phyloP scores from a whole-genome alignment of 2,113 vertebrate species.

The Macquaria australasica region DNA sequence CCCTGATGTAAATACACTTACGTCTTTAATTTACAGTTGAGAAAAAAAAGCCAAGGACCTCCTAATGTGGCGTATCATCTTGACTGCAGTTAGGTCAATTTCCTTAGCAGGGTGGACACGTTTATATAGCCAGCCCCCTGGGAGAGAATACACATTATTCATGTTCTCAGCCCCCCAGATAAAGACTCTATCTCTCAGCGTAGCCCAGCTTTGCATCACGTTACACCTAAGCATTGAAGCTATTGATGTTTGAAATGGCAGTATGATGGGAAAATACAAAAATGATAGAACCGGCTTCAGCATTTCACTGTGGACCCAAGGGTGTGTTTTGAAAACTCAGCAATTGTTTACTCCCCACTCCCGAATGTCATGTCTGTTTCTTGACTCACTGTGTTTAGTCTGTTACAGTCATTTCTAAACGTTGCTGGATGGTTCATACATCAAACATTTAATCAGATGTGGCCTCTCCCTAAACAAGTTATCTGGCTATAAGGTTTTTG shows the following conservation, averaged over 20 bases:
- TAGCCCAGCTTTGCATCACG: slow-evolving; percentile 63
- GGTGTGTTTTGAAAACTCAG: slow-evolving; percentile 64
- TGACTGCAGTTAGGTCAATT: slow-evolving; percentile 69
- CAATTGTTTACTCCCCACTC: slow-evolving; percentile 70
- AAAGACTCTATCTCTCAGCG: slow-evolving; percentile 60
- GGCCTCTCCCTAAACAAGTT: slow-evolving; percentile 38
- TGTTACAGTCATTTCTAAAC: slow-evolving; percentile 54
- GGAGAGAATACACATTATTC: slow-evolving; percentile 74
- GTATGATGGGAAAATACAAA: slow-evolving; percentile 58
- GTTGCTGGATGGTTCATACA: slow-evolving; percentile 45
- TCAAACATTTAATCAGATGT: slow-evolving; percentile 65
- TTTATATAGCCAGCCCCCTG: slow-evolving; percentile 61
- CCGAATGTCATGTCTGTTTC: slow-evolving; percentile 57
- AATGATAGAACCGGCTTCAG: slow-evolving; percentile 57
- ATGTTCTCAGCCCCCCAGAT: slow-evolving; percentile 65
- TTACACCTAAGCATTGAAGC: slow-evolving; percentile 52
- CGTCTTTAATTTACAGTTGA: slow-evolving; percentile 43
- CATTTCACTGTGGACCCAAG: slow-evolving; percentile 47
- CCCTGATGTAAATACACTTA: slow-evolving; percentile 49
- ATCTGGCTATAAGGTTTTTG: slow-evolving; percentile 11
- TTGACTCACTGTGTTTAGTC: slow-evolving; percentile 69
- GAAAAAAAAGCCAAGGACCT: slow-evolving; percentile 19
- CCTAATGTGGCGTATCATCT: slow-evolving; percentile 61
- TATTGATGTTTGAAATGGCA: slow-evolving; percentile 73
- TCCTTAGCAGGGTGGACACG: slow-evolving; percentile 60